These are phyloP conservation scores for Ameiurus melas DNA, from an alignment of 2,113 vertebrate species.

Conservation along the genomic window DNA sequence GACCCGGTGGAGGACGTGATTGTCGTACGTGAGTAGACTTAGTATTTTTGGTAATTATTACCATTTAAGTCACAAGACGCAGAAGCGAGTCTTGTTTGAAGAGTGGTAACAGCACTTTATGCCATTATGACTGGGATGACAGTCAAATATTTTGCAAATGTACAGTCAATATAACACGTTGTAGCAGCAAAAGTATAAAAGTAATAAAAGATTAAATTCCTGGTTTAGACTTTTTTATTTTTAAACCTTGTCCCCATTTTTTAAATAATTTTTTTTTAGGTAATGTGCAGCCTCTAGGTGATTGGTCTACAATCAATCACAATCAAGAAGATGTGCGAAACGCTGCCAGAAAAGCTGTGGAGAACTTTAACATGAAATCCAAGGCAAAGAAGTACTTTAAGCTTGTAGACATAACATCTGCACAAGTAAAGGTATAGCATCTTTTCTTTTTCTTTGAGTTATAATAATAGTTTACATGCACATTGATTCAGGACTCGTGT, in stretches of 20 bases:
- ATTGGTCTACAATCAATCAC: slow-evolving; percentile 8
- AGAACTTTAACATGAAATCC: slow-evolving; percentile 48
- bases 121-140: background rate
- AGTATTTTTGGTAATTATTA: background rate
- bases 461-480: background rate
- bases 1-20: slow-evolving; percentile 51
- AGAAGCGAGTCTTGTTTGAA: background rate
- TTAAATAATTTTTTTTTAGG: background rate
- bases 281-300: slow-evolving; percentile 39
- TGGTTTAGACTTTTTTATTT: background rate
- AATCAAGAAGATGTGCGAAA: slow-evolving; percentile 37
- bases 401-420: slow-evolving; percentile 53
- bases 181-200: background rate
- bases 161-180: background rate
- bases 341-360: slow-evolving; percentile 45
- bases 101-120: background rate
- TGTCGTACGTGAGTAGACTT: slow-evolving; percentile 59
- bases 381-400: slow-evolving; percentile 54
- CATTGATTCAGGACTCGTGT: background rate
- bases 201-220: background rate
- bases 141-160: background rate
- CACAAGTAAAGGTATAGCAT: slow-evolving; percentile 48
- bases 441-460: background rate
- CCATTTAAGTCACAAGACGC: background rate
- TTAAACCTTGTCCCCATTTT: background rate